These are phyloP conservation scores for Plebejus argus DNA, from an alignment of 2,888 invertebrate genomes.

Conservation along the genomic window DNA sequence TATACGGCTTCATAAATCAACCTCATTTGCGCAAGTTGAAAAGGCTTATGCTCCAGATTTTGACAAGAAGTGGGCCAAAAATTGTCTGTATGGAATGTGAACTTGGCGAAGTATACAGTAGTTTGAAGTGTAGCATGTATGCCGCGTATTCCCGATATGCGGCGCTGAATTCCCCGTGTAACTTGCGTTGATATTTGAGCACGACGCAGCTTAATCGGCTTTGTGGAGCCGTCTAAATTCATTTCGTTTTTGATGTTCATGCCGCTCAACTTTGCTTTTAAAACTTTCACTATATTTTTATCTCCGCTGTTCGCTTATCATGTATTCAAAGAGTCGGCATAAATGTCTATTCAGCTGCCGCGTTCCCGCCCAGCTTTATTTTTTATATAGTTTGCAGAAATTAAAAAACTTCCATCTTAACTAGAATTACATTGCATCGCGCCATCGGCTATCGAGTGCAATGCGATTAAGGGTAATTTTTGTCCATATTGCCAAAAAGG, in stretches of 20 bases:
- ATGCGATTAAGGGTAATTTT: slow-evolving; percentile 21
- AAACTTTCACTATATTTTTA: slow-evolving; percentile 23
- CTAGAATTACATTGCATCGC: no score
- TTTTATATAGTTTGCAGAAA: background rate
- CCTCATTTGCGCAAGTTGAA: background rate
- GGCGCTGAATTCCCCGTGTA: slow-evolving; percentile 19
- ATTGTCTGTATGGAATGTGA: slow-evolving; percentile 12
- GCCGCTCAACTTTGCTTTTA: slow-evolving; percentile 16
- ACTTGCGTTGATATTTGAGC: slow-evolving; percentile 2
- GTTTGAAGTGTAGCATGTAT: background rate
- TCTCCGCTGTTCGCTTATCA: slow-evolving; percentile 12
- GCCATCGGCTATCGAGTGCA: background rate
- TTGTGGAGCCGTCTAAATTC: slow-evolving; percentile 27
- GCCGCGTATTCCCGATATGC: background rate
- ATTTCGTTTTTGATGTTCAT: slow-evolving; percentile 30
- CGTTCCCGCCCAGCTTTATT: background rate
- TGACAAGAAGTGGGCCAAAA: slow-evolving; percentile 1
- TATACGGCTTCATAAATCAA: background rate
- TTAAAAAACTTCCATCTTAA: background rate
- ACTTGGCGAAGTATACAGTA: background rate
- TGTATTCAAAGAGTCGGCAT: background rate
- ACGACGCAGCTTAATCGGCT: slow-evolving; percentile 27
- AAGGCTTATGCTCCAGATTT: slow-evolving; percentile 1
- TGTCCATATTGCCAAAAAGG: slow-evolving; percentile 30
- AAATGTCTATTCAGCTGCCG: background rate